A percentile compares a stretch with the other conserved stretches of the same genome.
phyloP scores from a whole-genome alignment of 1,140 invertebrate genomes.

The Dreissena rostriformis region DNA sequence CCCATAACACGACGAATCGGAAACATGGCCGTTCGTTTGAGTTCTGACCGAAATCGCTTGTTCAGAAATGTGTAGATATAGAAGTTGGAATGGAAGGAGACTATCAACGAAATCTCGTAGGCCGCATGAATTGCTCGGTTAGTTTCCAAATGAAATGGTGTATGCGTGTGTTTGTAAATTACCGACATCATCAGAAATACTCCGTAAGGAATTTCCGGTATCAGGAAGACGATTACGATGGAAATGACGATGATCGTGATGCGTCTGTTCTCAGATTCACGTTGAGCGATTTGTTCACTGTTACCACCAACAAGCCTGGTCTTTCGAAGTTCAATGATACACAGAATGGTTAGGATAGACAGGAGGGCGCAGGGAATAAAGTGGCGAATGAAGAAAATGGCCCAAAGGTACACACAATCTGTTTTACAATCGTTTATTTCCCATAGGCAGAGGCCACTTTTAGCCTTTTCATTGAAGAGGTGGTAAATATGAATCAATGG shows the following conservation, averaged over 20 bases:
- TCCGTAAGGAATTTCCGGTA: conserved; percentile 50
- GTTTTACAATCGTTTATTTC: background rate
- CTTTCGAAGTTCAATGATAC: conserved; percentile 12
- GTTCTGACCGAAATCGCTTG: conserved; percentile 15
- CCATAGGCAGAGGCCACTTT: conserved; percentile 14
- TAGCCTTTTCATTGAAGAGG: conserved; percentile 11
- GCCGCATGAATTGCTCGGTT: conserved; percentile 16
- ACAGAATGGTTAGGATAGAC: conserved; percentile 15
- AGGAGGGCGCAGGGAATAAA: conserved; percentile 4
- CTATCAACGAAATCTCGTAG: conserved; percentile 28
- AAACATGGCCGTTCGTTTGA: background rate
- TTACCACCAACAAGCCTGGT: background rate
- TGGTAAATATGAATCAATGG: conserved; percentile 37
- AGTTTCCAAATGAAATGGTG: background rate
- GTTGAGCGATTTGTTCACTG: conserved; percentile 5
- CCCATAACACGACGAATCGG: background rate
- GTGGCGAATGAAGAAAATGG: conserved; percentile 19
- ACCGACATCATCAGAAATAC: conserved; percentile 33
- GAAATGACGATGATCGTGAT: conserved; percentile 24
- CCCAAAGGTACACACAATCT: conserved; percentile 26
- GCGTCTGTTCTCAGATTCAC: conserved; percentile 18
- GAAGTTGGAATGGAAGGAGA: conserved; percentile 50
- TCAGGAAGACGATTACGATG: conserved; percentile 37
- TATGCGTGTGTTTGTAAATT: background rate
- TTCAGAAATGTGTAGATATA: conserved; percentile 45